Conservation (phyloP, 2,888 invertebrate genomes). For the Homarus gammarus region DNA sequence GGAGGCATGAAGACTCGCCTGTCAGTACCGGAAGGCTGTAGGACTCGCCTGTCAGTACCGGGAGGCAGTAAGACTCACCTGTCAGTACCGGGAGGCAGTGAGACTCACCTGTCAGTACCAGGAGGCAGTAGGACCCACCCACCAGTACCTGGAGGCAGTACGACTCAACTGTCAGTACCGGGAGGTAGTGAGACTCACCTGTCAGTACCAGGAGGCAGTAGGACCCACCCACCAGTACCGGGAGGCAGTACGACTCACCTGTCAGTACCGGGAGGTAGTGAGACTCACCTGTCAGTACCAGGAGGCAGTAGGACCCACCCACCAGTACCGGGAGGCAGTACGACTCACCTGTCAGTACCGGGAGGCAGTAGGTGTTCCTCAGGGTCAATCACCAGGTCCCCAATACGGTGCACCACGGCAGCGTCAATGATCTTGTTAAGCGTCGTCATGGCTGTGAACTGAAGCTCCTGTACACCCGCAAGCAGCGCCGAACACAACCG, state of each 20-base stretch:
- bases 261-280: not conserved
- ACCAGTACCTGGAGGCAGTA: not conserved
- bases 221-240: not conserved
- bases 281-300: not conserved
- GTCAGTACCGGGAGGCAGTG: too few species aligned
- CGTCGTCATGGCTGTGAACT: constrained; percentile 83
- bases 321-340: not conserved
- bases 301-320: not conserved
- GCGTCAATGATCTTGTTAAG: constrained; percentile 83
- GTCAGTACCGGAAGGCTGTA: too few species aligned
- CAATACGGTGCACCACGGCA: constrained; percentile 80
- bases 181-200: too few species aligned
- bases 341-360: constrained; percentile 41
- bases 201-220: too few species aligned
- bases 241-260: not conserved
- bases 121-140: too few species aligned
- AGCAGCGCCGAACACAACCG: constrained; percentile 82
- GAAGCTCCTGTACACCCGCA: constrained; percentile 82
- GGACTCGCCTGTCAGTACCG: too few species aligned
- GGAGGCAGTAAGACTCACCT: too few species aligned
- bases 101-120: too few species aligned
- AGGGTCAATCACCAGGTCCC: constrained; percentile 78
- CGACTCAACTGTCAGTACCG: too few species aligned
- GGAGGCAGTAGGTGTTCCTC: constrained; percentile 60
- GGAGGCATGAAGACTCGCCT: too few species aligned